Conservation (phyloP, 2,888 invertebrate genomes). For the Mesorhabditis sp. region DNA sequence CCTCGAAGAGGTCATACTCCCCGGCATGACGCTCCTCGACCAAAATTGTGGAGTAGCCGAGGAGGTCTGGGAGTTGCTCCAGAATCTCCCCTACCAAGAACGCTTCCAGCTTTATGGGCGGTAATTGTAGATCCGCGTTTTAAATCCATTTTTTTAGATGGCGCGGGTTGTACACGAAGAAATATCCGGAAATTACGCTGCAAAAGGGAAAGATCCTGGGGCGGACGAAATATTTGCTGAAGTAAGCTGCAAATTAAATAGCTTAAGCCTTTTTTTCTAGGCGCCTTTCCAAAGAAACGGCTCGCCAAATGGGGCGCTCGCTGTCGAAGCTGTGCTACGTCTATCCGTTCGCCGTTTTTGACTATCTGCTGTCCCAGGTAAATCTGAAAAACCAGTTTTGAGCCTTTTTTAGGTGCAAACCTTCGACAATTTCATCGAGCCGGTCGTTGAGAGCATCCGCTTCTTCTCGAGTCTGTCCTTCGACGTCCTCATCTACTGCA, state of each 20-base stretch:
- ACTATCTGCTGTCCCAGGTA: constrained; percentile 71
- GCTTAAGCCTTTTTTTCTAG: constrained; percentile 45
- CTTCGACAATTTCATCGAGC: constrained; percentile 87
- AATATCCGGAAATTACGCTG: constrained; percentile 79
- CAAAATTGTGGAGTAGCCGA: constrained; percentile 93
- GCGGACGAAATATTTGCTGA: constrained; percentile 91
- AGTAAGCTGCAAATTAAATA: constrained; percentile 66
- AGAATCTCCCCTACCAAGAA: constrained; percentile 60
- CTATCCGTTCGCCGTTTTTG: constrained; percentile 89
- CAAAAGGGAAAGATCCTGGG: constrained; percentile 82
- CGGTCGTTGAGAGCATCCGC: constrained; percentile 94
- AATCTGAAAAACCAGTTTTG: background rate
- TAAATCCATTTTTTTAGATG: constrained; percentile 66
- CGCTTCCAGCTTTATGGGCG: constrained; percentile 53
- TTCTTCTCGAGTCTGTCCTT: constrained; percentile 90
- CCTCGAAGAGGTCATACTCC: constrained; percentile 78
- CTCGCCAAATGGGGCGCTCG: constrained; percentile 88
- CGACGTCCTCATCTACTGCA: constrained; percentile 89
- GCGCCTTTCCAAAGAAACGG: constrained; percentile 86
- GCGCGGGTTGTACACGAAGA: constrained; percentile 83
- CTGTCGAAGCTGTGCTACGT: constrained; percentile 95
- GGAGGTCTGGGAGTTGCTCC: constrained; percentile 80
- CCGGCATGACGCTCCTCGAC: constrained; percentile 83
- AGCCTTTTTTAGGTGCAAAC: constrained; percentile 70
- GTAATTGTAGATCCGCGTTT: constrained; percentile 1